A percentile compares a stretch with the other conserved stretches of the same genome.
Evolutionary conservation across 2,888 invertebrate species (phyloP).

Genomic region (Rhodophaea formosa): DNA sequence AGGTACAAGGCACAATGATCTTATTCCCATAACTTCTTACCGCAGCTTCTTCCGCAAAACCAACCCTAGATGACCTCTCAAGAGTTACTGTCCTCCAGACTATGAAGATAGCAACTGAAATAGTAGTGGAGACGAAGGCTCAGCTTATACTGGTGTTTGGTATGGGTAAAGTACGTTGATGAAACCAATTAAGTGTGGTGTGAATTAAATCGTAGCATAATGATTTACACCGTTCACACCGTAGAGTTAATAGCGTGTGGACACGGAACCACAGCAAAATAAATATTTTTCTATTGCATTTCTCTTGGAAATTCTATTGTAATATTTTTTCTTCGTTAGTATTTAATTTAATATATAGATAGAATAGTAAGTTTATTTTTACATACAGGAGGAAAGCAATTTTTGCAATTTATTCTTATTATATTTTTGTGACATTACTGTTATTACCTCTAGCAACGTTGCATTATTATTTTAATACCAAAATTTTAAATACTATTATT

Average conservation of each 20-base stretch:
- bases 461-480: too few relatives aligned
- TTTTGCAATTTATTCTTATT: too few relatives aligned
- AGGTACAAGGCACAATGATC: constrained; percentile 41
- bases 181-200: constrained; percentile 67
- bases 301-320: neutral
- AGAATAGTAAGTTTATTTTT: too few relatives aligned
- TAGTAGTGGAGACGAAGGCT: constrained; percentile 18
- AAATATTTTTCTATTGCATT: constrained; percentile 10
- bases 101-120: neutral
- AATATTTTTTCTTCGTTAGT: too few relatives aligned
- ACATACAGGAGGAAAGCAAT: too few relatives aligned
- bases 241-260: constrained; percentile 33
- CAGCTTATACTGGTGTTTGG: constrained; percentile 24
- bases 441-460: too few relatives aligned
- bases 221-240: constrained; percentile 36
- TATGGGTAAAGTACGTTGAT: constrained; percentile 46
- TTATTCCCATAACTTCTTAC: constrained; percentile 52
- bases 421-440: too few relatives aligned
- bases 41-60: constrained; percentile 22
- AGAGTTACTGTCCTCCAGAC: neutral
- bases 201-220: constrained; percentile 60
- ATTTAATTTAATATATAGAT: too few relatives aligned
- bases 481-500: too few relatives aligned
- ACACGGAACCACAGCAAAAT: constrained; percentile 11
- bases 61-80: constrained; percentile 34